phyloP scores from a whole-genome alignment of 1,140 invertebrate genomes.

The Drosophila busckii region DNA sequence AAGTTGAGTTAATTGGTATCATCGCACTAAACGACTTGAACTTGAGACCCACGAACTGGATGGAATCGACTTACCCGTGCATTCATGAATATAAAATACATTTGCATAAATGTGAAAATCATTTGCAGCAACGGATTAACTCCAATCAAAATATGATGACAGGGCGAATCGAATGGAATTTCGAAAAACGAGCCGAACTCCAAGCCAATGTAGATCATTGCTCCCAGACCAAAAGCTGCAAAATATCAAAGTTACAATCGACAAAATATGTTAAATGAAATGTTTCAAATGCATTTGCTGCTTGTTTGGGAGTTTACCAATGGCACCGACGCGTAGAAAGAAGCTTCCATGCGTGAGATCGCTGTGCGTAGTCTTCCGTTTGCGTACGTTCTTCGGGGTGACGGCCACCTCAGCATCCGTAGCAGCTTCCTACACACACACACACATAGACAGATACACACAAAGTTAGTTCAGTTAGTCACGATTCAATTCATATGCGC shows the following conservation, averaged over 20 bases:
- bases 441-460: not conserved
- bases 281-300: not conserved
- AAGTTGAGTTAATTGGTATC: not conserved
- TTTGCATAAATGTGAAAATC: slow-evolving; percentile 98
- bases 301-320: no score
- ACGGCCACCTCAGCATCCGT: slow-evolving; percentile 85
- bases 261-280: not conserved
- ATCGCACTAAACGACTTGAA: not conserved
- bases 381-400: slow-evolving; percentile 84
- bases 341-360: slow-evolving; percentile 96
- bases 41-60: slow-evolving; percentile 1
- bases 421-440: slow-evolving; percentile 78
- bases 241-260: slow-evolving; percentile 29
- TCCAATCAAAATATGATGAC: slow-evolving; percentile 92
- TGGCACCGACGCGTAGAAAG: slow-evolving; percentile 96
- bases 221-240: slow-evolving; percentile 96
- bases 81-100: slow-evolving; percentile 99
- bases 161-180: slow-evolving; percentile 91
- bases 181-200: slow-evolving; percentile 97
- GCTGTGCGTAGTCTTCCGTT: slow-evolving; percentile 94
- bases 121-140: slow-evolving; percentile 96
- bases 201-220: slow-evolving; percentile 98
- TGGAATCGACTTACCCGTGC: slow-evolving; percentile 90
- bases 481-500: slow-evolving; percentile 25
- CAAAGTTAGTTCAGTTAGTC: not conserved